Conservation (phyloP, 2,797 vertebrate genomes). For the Hylomyscus alleni region DNA sequence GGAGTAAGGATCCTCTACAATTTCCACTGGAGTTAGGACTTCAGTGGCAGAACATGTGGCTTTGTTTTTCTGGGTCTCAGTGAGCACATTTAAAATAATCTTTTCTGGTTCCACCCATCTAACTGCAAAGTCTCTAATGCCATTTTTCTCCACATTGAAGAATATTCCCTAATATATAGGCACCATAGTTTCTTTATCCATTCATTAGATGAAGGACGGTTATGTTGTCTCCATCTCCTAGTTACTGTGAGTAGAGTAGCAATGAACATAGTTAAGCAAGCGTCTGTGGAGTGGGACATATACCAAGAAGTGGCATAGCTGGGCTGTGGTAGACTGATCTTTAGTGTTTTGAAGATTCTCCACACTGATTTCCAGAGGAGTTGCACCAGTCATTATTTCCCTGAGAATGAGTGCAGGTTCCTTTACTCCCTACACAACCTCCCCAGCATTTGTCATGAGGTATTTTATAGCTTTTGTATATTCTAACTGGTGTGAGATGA, state of each 20-base stretch:
- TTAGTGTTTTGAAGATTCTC: background rate
- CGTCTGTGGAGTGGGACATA: background rate
- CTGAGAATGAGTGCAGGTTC: background rate
- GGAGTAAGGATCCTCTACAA: background rate
- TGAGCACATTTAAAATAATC: background rate
- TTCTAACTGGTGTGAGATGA: background rate
- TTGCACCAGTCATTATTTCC: background rate
- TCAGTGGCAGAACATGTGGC: background rate
- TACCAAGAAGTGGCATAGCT: background rate
- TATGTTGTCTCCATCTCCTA: background rate
- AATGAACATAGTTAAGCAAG: background rate
- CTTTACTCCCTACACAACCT: background rate
- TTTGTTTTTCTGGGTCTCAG: background rate
- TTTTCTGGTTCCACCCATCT: background rate
- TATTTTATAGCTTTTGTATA: background rate
- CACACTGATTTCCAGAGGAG: background rate
- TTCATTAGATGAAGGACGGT: background rate
- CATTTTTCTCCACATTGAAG: background rate
- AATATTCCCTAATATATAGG: background rate
- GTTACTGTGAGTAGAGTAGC: background rate
- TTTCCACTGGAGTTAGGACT: background rate
- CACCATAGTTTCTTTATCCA: background rate
- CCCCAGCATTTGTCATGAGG: background rate
- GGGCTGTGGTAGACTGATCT: background rate
- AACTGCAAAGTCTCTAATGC: background rate